phyloP scores from a whole-genome alignment of 1,140 invertebrate species.

The Apis laboriosa region DNA sequence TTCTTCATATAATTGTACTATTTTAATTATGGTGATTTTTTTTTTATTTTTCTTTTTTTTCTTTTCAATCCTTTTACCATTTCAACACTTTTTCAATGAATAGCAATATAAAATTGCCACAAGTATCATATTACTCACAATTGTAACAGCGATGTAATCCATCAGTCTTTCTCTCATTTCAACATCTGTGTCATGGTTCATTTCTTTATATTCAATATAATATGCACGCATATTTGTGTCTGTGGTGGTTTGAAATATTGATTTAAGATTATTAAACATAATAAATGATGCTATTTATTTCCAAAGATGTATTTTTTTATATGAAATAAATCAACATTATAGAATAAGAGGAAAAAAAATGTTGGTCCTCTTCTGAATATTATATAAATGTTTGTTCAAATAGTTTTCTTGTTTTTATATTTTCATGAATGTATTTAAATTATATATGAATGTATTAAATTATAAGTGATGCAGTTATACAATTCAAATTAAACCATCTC shows the following conservation, averaged over 20 bases:
- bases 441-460: slow-evolving; percentile 48
- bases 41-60: background rate
- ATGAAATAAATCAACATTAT: slow-evolving; percentile 38
- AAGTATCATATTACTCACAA: slow-evolving; percentile 62
- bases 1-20: slow-evolving; percentile 20
- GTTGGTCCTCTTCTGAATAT: slow-evolving; percentile 57
- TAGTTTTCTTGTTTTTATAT: background rate
- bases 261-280: slow-evolving; percentile 32
- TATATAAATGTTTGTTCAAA: slow-evolving; percentile 38
- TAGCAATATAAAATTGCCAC: slow-evolving; percentile 46
- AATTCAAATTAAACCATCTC: slow-evolving; percentile 47
- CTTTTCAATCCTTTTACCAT: slow-evolving; percentile 5
- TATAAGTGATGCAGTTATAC: slow-evolving; percentile 46
- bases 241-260: slow-evolving; percentile 54
- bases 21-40: slow-evolving; percentile 20
- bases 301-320: slow-evolving; percentile 11
- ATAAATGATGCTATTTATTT: slow-evolving; percentile 6
- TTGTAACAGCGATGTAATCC: slow-evolving; percentile 63
- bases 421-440: slow-evolving; percentile 40
- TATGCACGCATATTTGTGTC: slow-evolving; percentile 51
- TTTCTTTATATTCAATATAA: slow-evolving; percentile 62
- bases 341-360: slow-evolving; percentile 51
- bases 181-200: slow-evolving; percentile 73
- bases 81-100: slow-evolving; percentile 19
- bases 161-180: slow-evolving; percentile 77